Base-by-base conservation (phyloP, 2,888 invertebrate species). In the Keiferia lycopersicella region DNA sequence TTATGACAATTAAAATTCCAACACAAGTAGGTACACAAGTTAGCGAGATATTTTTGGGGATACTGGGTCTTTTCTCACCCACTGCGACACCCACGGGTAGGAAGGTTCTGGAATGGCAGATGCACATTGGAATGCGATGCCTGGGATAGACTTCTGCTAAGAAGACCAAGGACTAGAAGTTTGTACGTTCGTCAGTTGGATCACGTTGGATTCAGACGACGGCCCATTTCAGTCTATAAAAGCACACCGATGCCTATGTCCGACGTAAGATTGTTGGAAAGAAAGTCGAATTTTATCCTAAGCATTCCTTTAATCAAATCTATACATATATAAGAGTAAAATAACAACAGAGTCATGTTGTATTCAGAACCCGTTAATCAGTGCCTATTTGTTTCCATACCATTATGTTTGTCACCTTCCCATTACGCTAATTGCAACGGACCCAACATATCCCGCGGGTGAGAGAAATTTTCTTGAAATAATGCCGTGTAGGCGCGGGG, bases 1-100 rank as follows among this genome's bases (percentile, higher is more conserved):
- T 76, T 76, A 76, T 76, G 74, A 73, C 71, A 74, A 76, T 74
- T 74, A 73, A 76, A 76, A 70, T 68, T 70, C 66, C 68, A 66
- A 63, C 64, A 62, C 68, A 41, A 62, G 64, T 62, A 62, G 53
- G 64, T 62, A 62, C 60, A 61, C 45, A 61, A 53, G 26, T 56
- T 39, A n/a, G 26, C 12, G 48, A 58, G 2, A 8, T 34, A 22
- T n/a, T 58, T 63, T 30, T 57, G 57, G n/a, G 18, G 4, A 53
- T 53, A 26, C 51, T 22, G 51, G 51, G 22, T 50, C 50, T 50
- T 26, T 26, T 2, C 6, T 26, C n/a, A n/a, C n/a, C n/a, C n/a
- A n/a, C n/a, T n/a, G n/a, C n/a, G n/a, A n/a, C n/a, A n/a, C n/a
- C n/a, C n/a, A n/a, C n/a, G n/a, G n/a, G 3, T 26, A 26, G 26